Evolutionary conservation across 1,140 invertebrate species (phyloP).

Genomic region (Luehdorfia chinensis): DNA sequence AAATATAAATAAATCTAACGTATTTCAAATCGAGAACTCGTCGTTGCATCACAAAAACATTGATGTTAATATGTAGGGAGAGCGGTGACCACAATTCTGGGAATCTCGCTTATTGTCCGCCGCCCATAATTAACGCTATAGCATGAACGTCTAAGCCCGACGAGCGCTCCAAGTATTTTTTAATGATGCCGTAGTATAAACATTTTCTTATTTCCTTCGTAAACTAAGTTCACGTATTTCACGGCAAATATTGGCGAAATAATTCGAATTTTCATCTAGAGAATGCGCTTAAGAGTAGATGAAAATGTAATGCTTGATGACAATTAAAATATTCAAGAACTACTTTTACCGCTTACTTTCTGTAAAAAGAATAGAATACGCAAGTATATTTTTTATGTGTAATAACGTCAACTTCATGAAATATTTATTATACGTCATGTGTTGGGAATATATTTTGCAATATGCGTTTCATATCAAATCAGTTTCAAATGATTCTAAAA

Average conservation of each 20-base stretch:
- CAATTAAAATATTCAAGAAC: no score
- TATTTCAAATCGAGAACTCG: constrained; percentile 7
- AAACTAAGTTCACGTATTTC: constrained; percentile 1
- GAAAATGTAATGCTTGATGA: no score
- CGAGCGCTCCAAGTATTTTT: constrained; percentile 11
- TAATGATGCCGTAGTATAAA: constrained; percentile 8
- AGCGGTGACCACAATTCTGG: constrained; percentile 15
- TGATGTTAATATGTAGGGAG: constrained; percentile 12
- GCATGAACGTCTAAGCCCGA: constrained; percentile 4
- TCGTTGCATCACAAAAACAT: constrained; percentile 16
- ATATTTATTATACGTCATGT: no score
- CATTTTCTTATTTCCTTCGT: constrained; percentile 12
- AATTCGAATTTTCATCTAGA: neutral
- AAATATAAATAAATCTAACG: no score
- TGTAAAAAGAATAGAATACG: no score
- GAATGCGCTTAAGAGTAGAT: neutral
- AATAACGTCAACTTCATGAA: no score
- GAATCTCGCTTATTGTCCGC: constrained; percentile 14
- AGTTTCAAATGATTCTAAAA: no score
- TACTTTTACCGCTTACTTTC: no score
- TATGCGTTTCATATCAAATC: no score
- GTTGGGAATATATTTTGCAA: no score
- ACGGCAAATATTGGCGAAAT: neutral
- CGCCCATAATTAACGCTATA: constrained; percentile 15
- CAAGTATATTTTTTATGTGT: no score